Evolutionary conservation across 2,888 invertebrate genomes (phyloP), one percentile per base, ranked within the genome.

Genomic region (Crioceris asparagi): DNA sequence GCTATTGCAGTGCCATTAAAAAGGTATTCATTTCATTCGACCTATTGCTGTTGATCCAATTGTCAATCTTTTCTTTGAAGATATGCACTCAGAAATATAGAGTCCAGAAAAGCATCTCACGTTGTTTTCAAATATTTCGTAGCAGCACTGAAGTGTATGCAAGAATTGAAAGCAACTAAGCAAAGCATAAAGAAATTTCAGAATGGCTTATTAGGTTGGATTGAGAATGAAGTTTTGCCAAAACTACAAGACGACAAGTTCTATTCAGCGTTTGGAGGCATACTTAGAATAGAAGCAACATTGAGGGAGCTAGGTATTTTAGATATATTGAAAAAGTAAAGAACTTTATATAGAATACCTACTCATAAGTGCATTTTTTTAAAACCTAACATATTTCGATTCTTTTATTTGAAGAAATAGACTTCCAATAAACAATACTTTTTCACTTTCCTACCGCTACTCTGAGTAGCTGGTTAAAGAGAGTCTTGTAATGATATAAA

Each of bases 1-100:
- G 66, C 70, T n/a, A 71, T 80, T 51, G 77, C 77, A 33, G 49
- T 79, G 15, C 80, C 79, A 0, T 67, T 78, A 34, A 72, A 46
- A 38, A 47, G 36, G 30, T 25, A 25, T 37, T 31, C 21, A 67
- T 49, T 21, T 10, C 11, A 11, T 16, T 10, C 21, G 4, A 4
- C 32, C 15, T 15, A 11, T 3, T 23, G n/a, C 11, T 19, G 4
- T 17, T 10, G 10, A 18, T 17, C 7, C 2, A 18, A 17, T n/a
- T 17, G 2, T 19, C 11, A 3, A 56, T 61, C 12, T 14, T 16
- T 10, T 18, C 14, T 15, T 7, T n/a, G 10, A n/a, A 39, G 37
- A 18, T 61, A 65, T 36, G 62, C 67, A 15, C 55, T 80, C 29
- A 59, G 71, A 17, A 72, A 71, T 17, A 53, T 54, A 12, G 55